Evolutionary conservation across 2,113 vertebrate genomes (phyloP).

Genomic region (Ophthalmolycus amberensis): DNA sequence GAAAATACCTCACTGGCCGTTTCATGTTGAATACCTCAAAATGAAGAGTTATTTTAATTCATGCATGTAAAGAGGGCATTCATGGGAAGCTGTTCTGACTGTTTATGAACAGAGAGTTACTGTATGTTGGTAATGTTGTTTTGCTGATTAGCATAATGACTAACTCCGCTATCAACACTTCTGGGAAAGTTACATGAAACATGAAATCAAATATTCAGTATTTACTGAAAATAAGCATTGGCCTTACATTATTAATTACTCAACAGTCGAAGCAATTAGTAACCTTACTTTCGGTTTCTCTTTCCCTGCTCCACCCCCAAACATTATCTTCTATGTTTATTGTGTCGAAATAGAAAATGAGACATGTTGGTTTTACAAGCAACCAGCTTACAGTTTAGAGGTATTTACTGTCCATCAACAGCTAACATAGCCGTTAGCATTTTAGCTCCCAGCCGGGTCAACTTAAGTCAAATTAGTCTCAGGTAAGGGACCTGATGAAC

Average conservation of each 20-base stretch:
- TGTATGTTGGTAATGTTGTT: neutral
- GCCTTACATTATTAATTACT: neutral
- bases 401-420: neutral
- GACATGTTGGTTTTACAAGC: neutral
- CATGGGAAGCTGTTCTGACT: neutral
- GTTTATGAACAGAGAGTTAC: neutral
- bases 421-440: neutral
- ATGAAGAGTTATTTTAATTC: slow-evolving; percentile 18
- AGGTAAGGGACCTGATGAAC: neutral
- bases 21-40: slow-evolving; percentile 26
- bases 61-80: slow-evolving; percentile 24
- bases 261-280: neutral
- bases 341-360: neutral
- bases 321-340: neutral
- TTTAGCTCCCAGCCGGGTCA: neutral
- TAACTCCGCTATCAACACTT: neutral
- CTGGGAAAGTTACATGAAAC: neutral
- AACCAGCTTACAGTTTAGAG: neutral
- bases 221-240: neutral
- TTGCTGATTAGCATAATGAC: slow-evolving; percentile 24
- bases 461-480: neutral
- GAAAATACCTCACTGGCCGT: slow-evolving; percentile 17
- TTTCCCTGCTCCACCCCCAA: neutral
- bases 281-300: neutral
- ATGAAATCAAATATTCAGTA: neutral